These are phyloP conservation scores for Empidonax alnorum DNA, from an alignment of 2,113 vertebrate genomes.

Conservation along the genomic window DNA sequence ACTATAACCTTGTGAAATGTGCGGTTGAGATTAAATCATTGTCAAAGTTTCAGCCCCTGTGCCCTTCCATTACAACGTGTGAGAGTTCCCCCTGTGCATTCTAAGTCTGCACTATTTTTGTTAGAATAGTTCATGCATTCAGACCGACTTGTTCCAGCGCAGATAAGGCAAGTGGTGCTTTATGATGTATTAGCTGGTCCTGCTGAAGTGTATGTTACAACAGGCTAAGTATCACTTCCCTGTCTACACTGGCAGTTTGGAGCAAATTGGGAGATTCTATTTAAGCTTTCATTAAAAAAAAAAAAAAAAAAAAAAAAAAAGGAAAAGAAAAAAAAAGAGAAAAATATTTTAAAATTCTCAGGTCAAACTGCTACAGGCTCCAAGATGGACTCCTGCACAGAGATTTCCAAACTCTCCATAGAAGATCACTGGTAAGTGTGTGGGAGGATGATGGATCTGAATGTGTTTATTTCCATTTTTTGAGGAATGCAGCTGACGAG, in stretches of 20 bases:
- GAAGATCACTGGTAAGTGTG: neutral
- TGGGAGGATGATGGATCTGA: neutral
- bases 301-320: neutral
- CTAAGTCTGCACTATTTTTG: conserved; percentile 64
- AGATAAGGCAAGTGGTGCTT: conserved; percentile 67
- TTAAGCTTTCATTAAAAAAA: neutral
- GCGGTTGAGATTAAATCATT: conserved; percentile 37
- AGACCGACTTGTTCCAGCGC: conserved; percentile 9
- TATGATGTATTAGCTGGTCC: neutral
- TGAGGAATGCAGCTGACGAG: neutral
- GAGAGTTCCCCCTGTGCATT: conserved; percentile 23
- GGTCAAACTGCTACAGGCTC: neutral
- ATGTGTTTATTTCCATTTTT: neutral
- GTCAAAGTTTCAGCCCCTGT: conserved; percentile 37
- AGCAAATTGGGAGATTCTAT: neutral
- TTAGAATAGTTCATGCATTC: conserved; percentile 42
- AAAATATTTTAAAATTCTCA: neutral
- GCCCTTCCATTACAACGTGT: conserved; percentile 24
- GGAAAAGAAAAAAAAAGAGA: neutral
- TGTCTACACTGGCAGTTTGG: neutral
- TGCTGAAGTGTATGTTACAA: conserved; percentile 38
- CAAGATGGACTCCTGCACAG: neutral
- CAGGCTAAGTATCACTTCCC: conserved; percentile 15
- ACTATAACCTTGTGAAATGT: conserved; percentile 38
- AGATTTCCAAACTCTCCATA: neutral